Base-by-base conservation (phyloP, 2,888 invertebrate genomes). In the Apoda limacodes region DNA sequence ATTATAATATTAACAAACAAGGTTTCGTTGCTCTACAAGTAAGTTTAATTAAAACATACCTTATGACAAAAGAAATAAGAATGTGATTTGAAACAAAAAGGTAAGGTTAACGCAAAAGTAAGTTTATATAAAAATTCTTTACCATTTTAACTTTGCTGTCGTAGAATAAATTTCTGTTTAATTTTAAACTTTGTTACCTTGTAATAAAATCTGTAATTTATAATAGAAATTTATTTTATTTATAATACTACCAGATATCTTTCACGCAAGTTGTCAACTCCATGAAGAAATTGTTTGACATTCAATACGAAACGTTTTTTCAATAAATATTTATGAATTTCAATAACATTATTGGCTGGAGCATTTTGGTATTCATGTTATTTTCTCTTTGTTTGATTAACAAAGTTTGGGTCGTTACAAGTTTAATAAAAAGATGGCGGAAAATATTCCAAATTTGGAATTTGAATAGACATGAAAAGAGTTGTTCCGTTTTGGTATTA, bases 1-100 rank as follows among this genome's bases (percentile, higher is more conserved):
- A 76, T 76, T 76, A 76, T 74, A 65, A 67, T 71, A n/a, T n/a
- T n/a, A 62, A 52, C 43, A 43, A 42, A 50, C 52, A 48, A 51
- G 40, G 12, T 26, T 22, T 12, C 15, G 28, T 28, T 32, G 23
- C 26, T 10, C 19, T 25, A 28, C 7, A 23, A 26, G 32, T 35
- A 32, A 28, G 29, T 27, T n/a, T 11, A n/a, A 13, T 10, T n/a
- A 42, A 39, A 29, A 9, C 32, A 3, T 24, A 32, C 39, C 42
- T 39, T 52, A 48, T 30, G 3, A 0, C 9, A 3, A 22, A 1
- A 0, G 6, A 0, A 19, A 35, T 42, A 45, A 21, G 35, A 28
- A 13, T 25, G 9, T 2, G 7, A 9, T 10, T 20, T 17, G 6
- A 10, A 23, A 14, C 21, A 7, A 10, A 11, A 9, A n/a, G 1